phyloP scores from a whole-genome alignment of 2,888 invertebrate species.

The Trachelus iudaicus region DNA sequence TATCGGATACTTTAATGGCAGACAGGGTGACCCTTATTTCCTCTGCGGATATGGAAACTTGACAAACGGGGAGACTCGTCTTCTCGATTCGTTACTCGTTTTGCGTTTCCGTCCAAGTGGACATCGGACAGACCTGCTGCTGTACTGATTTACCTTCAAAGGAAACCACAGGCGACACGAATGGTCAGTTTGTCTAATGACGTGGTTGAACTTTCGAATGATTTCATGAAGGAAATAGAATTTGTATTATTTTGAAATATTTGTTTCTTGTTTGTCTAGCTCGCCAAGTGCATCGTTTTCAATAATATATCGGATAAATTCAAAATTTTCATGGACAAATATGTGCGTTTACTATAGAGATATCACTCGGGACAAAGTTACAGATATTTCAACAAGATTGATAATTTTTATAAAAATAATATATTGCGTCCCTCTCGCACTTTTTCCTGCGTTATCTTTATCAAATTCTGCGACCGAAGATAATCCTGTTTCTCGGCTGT shows the following conservation, averaged over 20 bases:
- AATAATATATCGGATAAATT: background rate
- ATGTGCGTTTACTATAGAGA: background rate
- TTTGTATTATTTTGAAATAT: background rate
- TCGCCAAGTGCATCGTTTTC: background rate
- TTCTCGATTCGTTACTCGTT: slow-evolving; percentile 34
- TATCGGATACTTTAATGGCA: background rate
- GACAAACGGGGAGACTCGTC: slow-evolving; percentile 17
- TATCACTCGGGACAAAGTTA: background rate
- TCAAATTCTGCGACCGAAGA: background rate
- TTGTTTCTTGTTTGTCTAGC: background rate
- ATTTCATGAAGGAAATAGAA: background rate
- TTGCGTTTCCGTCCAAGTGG: slow-evolving; percentile 59
- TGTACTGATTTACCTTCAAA: slow-evolving; percentile 46
- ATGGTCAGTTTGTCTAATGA: slow-evolving; percentile 58
- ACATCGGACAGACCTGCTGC: slow-evolving; percentile 35
- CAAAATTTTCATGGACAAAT: background rate
- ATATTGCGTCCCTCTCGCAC: background rate
- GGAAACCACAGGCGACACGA: slow-evolving; percentile 56
- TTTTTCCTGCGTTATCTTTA: background rate
- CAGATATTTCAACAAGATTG: background rate
- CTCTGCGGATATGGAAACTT: slow-evolving; percentile 12
- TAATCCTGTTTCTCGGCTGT: background rate
- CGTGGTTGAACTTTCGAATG: slow-evolving; percentile 49
- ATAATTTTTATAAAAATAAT: background rate
- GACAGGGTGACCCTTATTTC: slow-evolving; percentile 13